phyloP scores from a whole-genome alignment of 2,888 invertebrate genomes.

The Pammene aurita region DNA sequence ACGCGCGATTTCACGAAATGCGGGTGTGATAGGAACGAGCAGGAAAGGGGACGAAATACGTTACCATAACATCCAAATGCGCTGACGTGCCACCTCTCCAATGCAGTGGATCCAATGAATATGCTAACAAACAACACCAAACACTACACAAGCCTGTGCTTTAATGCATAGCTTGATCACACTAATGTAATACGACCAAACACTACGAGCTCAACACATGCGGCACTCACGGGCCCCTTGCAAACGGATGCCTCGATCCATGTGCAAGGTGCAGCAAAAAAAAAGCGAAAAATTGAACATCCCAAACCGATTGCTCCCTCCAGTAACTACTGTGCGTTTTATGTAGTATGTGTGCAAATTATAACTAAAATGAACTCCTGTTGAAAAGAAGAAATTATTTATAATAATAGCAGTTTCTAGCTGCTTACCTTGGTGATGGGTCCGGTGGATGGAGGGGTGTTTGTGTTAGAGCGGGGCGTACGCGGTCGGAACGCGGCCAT shows the following conservation, averaged over 20 bases:
- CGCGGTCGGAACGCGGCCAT: slow-evolving; percentile 99
- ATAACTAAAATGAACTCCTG: slow-evolving; percentile 70
- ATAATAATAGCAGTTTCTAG: slow-evolving; percentile 56
- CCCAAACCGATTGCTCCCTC: slow-evolving; percentile 81
- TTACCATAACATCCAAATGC: slow-evolving; percentile 79
- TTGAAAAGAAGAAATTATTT: slow-evolving; percentile 59
- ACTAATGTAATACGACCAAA: slow-evolving; percentile 81
- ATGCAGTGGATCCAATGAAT: slow-evolving; percentile 79
- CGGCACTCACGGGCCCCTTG: slow-evolving; percentile 77
- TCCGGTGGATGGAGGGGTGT: slow-evolving; percentile 88
- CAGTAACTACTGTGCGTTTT: slow-evolving; percentile 80
- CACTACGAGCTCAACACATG: slow-evolving; percentile 81
- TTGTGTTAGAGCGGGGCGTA: slow-evolving; percentile 91
- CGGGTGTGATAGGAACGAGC: slow-evolving; percentile 73
- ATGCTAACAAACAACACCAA: slow-evolving; percentile 78
- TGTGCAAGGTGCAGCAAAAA: slow-evolving; percentile 73
- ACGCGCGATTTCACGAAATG: slow-evolving; percentile 66
- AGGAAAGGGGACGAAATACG: slow-evolving; percentile 75
- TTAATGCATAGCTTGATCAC: slow-evolving; percentile 79
- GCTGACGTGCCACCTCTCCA: slow-evolving; percentile 82
- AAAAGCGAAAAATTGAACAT: slow-evolving; percentile 68
- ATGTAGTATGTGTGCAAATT: slow-evolving; percentile 76
- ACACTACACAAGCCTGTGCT: slow-evolving; percentile 80
- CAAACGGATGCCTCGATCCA: slow-evolving; percentile 75
- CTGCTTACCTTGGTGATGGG: slow-evolving; percentile 96